A percentile compares a stretch with the other conserved stretches of the same genome.
phyloP scores from a whole-genome alignment of 64 coral and sea anemone species.

The Porites lutea region DNA sequence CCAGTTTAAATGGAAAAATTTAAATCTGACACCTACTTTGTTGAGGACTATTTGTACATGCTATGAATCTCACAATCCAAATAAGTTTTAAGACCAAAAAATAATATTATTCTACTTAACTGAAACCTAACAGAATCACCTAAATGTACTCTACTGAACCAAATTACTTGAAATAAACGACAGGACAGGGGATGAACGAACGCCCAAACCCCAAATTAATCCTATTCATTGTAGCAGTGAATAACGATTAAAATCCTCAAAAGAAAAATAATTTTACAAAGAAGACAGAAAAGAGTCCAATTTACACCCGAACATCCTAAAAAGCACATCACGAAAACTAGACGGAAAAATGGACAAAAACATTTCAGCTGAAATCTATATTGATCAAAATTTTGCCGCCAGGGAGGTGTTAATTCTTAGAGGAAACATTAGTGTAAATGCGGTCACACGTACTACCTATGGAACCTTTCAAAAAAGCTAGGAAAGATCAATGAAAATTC shows the following conservation, averaged over 20 bases:
- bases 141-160: not conserved
- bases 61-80: not conserved
- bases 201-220: not conserved
- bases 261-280: too few species aligned
- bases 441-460: not conserved
- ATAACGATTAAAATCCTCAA: too few species aligned
- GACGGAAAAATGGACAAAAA: not conserved
- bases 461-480: not conserved
- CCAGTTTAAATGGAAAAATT: not conserved
- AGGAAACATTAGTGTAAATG: not conserved
- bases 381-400: not conserved
- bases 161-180: not conserved
- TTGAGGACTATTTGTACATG: not conserved
- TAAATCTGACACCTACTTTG: slow-evolving; percentile 35
- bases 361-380: too few species aligned
- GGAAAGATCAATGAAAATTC: not conserved
- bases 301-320: too few species aligned
- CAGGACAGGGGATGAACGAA: not conserved
- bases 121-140: not conserved
- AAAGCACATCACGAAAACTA: too few species aligned
- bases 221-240: too few species aligned
- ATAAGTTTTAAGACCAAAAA: slow-evolving; percentile 32
- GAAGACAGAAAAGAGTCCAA: too few species aligned
- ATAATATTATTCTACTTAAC: slow-evolving; percentile 21
- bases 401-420: not conserved